These are phyloP conservation scores for Chrysogorgia sp. DNA, from an alignment of 92 coral and sea anemone species.

Conservation along the genomic window DNA sequence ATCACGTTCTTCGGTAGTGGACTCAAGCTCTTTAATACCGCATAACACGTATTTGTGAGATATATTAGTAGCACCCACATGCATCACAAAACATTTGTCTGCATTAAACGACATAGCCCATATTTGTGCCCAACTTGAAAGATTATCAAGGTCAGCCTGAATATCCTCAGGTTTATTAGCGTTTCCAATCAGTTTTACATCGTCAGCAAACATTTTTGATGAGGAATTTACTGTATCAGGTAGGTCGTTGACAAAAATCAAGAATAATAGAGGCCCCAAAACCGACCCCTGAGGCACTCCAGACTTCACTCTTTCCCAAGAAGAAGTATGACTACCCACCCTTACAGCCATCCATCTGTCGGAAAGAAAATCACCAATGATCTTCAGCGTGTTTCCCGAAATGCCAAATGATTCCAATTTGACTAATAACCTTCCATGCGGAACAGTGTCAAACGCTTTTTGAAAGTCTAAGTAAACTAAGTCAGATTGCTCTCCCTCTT, in stretches of 20 bases:
- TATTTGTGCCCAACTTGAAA: constrained; percentile 4
- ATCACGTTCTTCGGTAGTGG: neutral
- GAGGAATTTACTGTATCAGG: neutral
- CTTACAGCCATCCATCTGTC: neutral
- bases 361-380: neutral
- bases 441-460: constrained; percentile 12
- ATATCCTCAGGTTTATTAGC: neutral
- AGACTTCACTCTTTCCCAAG: neutral
- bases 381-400: neutral
- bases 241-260: constrained; percentile 1
- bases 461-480: constrained; percentile 11
- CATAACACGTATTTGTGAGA: constrained; percentile 3
- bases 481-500: neutral
- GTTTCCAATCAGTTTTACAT: constrained; percentile 4
- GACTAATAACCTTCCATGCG: neutral
- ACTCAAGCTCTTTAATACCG: neutral
- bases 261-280: neutral
- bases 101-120: constrained; percentile 11
- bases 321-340: neutral
- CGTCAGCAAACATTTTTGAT: constrained; percentile 4
- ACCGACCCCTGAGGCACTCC: constrained; percentile 21
- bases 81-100: neutral
- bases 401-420: constrained; percentile 12
- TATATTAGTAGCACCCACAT: constrained; percentile 5
- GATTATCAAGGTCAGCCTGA: neutral